These are phyloP conservation scores for Epizoanthus ramosus DNA, from an alignment of 92 coral and sea anemone species.

Conservation along the genomic window DNA sequence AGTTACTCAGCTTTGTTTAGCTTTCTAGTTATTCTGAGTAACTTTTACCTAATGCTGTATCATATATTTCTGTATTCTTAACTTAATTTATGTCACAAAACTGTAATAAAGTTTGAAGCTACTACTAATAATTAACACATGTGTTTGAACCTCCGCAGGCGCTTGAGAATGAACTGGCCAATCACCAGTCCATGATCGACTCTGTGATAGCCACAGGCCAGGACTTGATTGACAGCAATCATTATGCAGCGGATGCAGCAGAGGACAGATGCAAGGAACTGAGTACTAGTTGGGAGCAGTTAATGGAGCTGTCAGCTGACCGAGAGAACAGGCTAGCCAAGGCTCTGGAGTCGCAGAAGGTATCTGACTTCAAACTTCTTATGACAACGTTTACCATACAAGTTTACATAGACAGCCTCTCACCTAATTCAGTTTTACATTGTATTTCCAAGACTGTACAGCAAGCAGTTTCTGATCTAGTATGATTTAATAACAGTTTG, in stretches of 20 bases:
- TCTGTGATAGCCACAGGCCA: slow-evolving; percentile 83
- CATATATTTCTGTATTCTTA: too few relatives aligned
- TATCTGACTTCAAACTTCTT: slow-evolving; percentile 4
- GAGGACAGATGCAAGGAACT: slow-evolving; percentile 88
- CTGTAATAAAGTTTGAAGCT: too few relatives aligned
- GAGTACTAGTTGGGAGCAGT: slow-evolving; percentile 70
- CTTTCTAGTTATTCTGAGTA: too few relatives aligned
- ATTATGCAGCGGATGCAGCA: slow-evolving; percentile 81
- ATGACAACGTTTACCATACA: not conserved
- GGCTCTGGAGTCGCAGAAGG: slow-evolving; percentile 87
- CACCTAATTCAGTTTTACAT: too few relatives aligned
- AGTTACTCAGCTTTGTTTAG: too few relatives aligned
- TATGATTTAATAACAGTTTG: too few relatives aligned
- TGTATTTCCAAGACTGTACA: too few relatives aligned
- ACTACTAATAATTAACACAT: too few relatives aligned
- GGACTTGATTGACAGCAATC: slow-evolving; percentile 94
- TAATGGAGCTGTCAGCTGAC: slow-evolving; percentile 64
- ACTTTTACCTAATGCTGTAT: too few relatives aligned
- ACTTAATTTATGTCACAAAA: too few relatives aligned
- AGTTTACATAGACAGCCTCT: too few relatives aligned
- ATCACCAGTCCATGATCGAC: slow-evolving; percentile 78
- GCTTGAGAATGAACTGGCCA: slow-evolving; percentile 85
- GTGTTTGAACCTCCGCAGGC: slow-evolving; percentile 46
- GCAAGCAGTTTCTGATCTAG: too few relatives aligned
- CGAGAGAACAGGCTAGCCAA: slow-evolving; percentile 71